phyloP scores from a whole-genome alignment of 2,888 invertebrate genomes.

The Epinotia brunnichana region DNA sequence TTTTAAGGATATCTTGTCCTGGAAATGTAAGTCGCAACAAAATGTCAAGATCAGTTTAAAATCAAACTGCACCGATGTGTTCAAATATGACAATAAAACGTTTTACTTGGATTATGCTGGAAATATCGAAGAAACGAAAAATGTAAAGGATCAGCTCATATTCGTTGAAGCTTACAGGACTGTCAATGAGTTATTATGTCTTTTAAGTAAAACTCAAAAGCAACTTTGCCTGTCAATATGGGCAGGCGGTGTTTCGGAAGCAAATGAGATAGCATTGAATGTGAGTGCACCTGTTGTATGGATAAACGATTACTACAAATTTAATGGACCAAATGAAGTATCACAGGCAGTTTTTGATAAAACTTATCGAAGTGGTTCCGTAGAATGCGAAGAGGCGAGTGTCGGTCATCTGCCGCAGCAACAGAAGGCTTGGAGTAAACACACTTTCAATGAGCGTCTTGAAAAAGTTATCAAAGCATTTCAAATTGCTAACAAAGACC shows the following conservation, averaged over 20 bases:
- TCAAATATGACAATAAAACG: slow-evolving; percentile 46
- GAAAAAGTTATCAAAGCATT: slow-evolving; percentile 17
- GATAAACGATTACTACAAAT: slow-evolving; percentile 61
- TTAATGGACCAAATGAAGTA: slow-evolving; percentile 54
- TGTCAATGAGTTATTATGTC: slow-evolving; percentile 59
- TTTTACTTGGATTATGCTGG: slow-evolving; percentile 53
- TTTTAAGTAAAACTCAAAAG: slow-evolving; percentile 49
- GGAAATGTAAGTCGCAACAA: slow-evolving; percentile 52
- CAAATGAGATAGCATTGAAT: slow-evolving; percentile 60
- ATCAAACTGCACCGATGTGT: slow-evolving; percentile 44
- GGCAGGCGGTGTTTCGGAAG: slow-evolving; percentile 59
- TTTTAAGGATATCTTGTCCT: slow-evolving; percentile 55
- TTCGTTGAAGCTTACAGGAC: slow-evolving; percentile 65
- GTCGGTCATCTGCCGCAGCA: slow-evolving; percentile 5
- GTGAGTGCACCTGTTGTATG: slow-evolving; percentile 54
- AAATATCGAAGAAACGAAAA: slow-evolving; percentile 2
- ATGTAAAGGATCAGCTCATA: slow-evolving; percentile 34
- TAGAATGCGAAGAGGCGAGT: neutral
- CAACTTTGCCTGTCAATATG: slow-evolving; percentile 60
- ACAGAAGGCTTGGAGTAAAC: slow-evolving; percentile 36
- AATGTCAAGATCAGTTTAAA: neutral
- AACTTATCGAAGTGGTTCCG: slow-evolving; percentile 1
- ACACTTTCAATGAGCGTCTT: slow-evolving; percentile 6
- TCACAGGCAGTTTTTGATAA: slow-evolving; percentile 44
- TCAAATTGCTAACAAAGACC: neutral